Evolutionary conservation across 2,888 invertebrate genomes (phyloP).

Genomic region (Drepana falcataria): DNA sequence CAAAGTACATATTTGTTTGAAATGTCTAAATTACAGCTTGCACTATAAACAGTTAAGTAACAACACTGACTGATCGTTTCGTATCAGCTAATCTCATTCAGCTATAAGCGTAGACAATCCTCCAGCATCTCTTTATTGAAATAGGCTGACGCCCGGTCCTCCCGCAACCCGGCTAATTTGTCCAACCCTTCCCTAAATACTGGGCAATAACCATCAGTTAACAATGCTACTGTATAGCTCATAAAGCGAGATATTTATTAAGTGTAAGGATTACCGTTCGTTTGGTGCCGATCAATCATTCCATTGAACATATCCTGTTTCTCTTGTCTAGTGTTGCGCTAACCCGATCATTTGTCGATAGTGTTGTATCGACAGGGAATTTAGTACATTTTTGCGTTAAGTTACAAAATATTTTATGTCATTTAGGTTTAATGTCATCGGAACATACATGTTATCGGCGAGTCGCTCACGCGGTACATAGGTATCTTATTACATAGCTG

Average conservation of each 20-base stretch:
- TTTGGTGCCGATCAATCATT: constrained; percentile 75
- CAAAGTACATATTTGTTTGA: neutral
- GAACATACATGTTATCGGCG: too few relatives aligned
- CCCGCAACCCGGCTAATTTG: neutral
- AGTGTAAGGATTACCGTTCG: constrained; percentile 74
- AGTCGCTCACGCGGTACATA: too few relatives aligned
- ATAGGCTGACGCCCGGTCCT: neutral
- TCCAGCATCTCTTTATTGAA: neutral
- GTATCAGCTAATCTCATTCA: too few relatives aligned
- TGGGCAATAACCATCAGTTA: constrained; percentile 1
- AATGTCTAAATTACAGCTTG: neutral
- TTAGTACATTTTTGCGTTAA: neutral
- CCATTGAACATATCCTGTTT: constrained; percentile 78
- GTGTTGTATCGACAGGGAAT: neutral
- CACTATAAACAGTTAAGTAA: neutral
- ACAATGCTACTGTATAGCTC: constrained; percentile 15
- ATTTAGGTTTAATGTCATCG: neutral
- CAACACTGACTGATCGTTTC: too few relatives aligned
- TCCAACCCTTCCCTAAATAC: neutral
- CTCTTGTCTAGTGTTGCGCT: constrained; percentile 52
- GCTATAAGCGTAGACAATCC: too few relatives aligned
- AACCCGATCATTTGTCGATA: constrained; percentile 32
- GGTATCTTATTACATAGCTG: too few relatives aligned
- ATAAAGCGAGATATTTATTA: constrained; percentile 60
- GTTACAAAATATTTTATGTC: neutral